phyloP scores from a whole-genome alignment of 1,140 invertebrate genomes.

The Pissodes strobi region DNA sequence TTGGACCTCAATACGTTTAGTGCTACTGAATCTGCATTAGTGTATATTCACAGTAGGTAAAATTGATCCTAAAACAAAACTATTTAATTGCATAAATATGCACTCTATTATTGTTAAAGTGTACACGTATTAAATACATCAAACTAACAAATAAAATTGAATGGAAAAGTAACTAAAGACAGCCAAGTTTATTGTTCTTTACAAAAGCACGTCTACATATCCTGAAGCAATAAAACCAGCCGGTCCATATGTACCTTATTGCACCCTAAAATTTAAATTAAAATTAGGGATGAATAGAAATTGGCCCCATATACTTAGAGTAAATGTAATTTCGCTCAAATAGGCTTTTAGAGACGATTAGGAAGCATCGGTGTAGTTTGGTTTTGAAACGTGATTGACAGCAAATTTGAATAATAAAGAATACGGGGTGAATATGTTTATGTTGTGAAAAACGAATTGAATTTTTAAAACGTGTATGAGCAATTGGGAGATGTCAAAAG shows the following conservation, averaged over 20 bases:
- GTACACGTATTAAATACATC: too few species aligned
- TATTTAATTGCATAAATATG: too few species aligned
- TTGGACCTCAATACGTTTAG: too few species aligned
- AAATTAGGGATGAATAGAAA: constrained; percentile 22
- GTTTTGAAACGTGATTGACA: constrained; percentile 19
- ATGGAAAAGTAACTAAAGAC: too few species aligned
- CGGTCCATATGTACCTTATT: constrained; percentile 13
- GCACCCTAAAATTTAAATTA: constrained; percentile 19
- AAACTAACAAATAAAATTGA: too few species aligned
- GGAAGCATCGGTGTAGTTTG: background rate
- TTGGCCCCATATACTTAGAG: constrained; percentile 7
- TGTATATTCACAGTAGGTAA: too few species aligned
- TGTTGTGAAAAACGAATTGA: constrained; percentile 11
- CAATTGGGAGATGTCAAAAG: constrained; percentile 2
- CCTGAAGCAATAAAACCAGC: constrained; percentile 18
- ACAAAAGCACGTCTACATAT: too few species aligned
- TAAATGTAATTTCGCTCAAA: constrained; percentile 22
- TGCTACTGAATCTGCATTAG: too few species aligned
- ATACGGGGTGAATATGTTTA: constrained; percentile 24
- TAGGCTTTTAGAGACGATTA: constrained; percentile 23
- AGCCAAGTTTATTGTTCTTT: too few species aligned
- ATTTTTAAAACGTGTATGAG: constrained; percentile 21
- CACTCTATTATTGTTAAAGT: too few species aligned
- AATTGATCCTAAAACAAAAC: too few species aligned
- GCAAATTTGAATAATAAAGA: constrained; percentile 29